Evolutionary conservation across 2,888 invertebrate genomes (phyloP).

Genomic region (Camponotus fellah): DNA sequence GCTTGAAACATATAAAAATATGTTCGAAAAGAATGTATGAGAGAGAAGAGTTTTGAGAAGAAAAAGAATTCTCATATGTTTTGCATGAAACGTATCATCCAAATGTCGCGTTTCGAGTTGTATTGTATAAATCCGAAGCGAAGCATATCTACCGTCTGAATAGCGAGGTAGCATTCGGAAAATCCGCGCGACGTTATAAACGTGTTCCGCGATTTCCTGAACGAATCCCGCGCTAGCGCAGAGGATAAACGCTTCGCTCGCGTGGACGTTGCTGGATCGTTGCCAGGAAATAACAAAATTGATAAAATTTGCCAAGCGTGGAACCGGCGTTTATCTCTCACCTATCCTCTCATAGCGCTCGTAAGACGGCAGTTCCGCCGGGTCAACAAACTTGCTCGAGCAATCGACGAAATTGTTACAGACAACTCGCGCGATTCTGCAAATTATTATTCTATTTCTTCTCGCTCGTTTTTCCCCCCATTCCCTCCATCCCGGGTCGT

Average conservation of each 20-base stretch:
- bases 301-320: constrained; percentile 79
- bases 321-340: constrained; percentile 58
- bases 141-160: constrained; percentile 27
- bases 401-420: constrained; percentile 78
- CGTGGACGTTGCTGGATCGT: constrained; percentile 65
- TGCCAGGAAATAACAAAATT: constrained; percentile 80
- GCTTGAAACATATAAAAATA: background rate
- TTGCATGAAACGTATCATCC: constrained; percentile 43
- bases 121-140: constrained; percentile 37
- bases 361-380: constrained; percentile 74
- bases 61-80: background rate
- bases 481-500: background rate
- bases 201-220: constrained; percentile 50
- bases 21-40: background rate
- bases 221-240: constrained; percentile 40
- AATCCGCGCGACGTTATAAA: constrained; percentile 50
- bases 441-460: constrained; percentile 58
- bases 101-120: constrained; percentile 41
- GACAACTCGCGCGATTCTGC: constrained; percentile 21
- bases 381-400: constrained; percentile 76
- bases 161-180: constrained; percentile 45
- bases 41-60: background rate
- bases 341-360: constrained; percentile 11
- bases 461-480: background rate
- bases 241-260: constrained; percentile 52